These are phyloP conservation scores for Drosophila meridionalis DNA, from an alignment of 2,888 invertebrate species.

Conservation along the genomic window DNA sequence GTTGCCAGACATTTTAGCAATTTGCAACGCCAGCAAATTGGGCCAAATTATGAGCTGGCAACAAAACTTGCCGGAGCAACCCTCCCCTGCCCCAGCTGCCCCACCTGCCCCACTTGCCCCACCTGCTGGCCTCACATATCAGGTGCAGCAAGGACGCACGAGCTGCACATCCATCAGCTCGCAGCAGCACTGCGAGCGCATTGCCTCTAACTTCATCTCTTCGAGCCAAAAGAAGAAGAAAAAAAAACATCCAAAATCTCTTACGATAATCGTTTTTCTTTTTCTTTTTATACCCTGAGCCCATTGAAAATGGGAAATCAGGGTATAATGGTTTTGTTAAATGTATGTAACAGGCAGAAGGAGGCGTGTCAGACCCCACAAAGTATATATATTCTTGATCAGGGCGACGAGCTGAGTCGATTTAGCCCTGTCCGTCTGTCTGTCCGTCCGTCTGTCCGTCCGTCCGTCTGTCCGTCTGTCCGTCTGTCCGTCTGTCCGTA, in stretches of 20 bases:
- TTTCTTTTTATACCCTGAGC: too few relatives aligned
- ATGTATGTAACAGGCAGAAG: too few relatives aligned
- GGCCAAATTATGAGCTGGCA: constrained; percentile 75
- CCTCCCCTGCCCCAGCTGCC: neutral
- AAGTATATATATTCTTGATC: too few relatives aligned
- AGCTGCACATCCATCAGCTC: constrained; percentile 13
- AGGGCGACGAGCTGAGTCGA: too few relatives aligned
- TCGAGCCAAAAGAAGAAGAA: neutral
- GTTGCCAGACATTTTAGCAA: constrained; percentile 73
- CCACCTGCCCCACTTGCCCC: neutral
- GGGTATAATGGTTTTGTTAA: too few relatives aligned
- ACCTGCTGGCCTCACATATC: neutral
- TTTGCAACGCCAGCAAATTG: constrained; percentile 79
- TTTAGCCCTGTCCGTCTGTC: too few relatives aligned
- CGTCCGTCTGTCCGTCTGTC: too few relatives aligned
- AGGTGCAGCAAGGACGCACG: constrained; percentile 33
- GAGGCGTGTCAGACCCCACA: too few relatives aligned
- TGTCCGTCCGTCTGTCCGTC: too few relatives aligned
- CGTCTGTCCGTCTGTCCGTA: too few relatives aligned
- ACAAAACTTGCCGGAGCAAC: constrained; percentile 18
- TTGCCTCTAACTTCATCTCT: constrained; percentile 16
- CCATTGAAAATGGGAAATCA: too few relatives aligned
- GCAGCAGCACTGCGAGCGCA: constrained; percentile 1
- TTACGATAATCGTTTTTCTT: constrained; percentile 54
- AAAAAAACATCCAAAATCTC: neutral